Percentiles rank a stretch among this genome's conserved stretches.
Conservation (phyloP, 2,113 vertebrate genomes). For the Mastomys coucha region DNA sequence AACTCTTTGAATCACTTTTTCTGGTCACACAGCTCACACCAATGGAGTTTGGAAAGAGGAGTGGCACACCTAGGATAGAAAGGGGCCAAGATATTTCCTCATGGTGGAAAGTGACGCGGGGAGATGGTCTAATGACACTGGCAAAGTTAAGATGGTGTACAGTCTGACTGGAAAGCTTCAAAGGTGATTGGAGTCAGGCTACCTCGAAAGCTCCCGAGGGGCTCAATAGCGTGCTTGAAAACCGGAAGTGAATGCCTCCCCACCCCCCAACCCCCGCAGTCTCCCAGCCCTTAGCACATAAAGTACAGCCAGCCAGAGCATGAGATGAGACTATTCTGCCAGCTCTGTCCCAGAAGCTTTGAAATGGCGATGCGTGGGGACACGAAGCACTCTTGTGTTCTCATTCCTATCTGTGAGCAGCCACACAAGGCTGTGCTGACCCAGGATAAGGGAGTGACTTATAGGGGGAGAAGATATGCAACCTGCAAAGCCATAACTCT, state of each 20-base stretch:
- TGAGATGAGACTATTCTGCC: neutral
- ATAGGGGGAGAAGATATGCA: neutral
- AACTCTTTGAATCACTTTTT: constrained; percentile 1
- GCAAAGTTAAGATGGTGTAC: neutral
- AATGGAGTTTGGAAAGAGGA: neutral
- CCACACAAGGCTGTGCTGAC: constrained; percentile 2
- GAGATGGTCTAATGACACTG: neutral
- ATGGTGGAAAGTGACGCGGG: neutral
- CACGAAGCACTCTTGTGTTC: neutral
- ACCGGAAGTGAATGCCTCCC: neutral
- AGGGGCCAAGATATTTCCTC: neutral
- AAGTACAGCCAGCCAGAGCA: neutral
- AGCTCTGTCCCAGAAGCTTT: neutral
- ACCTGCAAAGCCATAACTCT: neutral
- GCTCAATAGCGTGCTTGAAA: neutral
- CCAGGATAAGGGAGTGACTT: constrained; percentile 7
- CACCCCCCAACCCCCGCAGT: too few species aligned
- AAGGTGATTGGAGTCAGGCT: neutral
- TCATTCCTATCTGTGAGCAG: neutral
- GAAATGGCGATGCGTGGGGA: neutral
- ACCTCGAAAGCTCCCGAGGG: neutral
- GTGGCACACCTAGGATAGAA: neutral
- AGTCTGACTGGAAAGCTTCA: neutral
- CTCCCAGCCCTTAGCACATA: neutral
- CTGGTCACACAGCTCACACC: constrained; percentile 5